phyloP scores from a whole-genome alignment of 2,113 vertebrate species.

The Pachypanchax playfairii region DNA sequence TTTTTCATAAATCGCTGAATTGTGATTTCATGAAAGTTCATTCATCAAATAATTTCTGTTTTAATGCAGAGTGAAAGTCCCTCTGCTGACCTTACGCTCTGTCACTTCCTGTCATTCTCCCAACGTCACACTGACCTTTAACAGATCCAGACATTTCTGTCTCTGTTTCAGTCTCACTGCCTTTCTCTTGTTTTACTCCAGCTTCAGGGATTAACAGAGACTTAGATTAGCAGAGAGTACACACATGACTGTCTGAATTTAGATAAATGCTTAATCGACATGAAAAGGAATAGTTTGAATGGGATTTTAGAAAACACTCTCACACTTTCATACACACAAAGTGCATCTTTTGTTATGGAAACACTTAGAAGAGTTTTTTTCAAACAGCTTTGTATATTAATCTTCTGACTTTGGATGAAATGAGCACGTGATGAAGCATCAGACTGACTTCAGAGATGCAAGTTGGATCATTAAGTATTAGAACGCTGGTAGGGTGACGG shows the following conservation, averaged over 20 bases:
- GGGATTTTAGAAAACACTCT: no score
- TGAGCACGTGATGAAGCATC: no score
- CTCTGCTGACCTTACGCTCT: not conserved
- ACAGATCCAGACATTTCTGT: not conserved
- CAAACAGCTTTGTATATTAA: no score
- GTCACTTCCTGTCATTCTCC: slow-evolving; percentile 15
- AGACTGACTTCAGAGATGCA: no score
- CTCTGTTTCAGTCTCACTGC: not conserved
- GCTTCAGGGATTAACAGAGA: slow-evolving; percentile 21
- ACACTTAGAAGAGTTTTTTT: not conserved
- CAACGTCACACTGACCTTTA: slow-evolving; percentile 27
- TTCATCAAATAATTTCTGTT: not conserved
- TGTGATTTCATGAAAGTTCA: not conserved
- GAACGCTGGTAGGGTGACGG: no score
- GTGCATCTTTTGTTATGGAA: no score
- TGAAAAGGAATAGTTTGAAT: no score
- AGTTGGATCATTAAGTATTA: no score
- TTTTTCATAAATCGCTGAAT: not conserved
- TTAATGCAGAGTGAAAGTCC: not conserved
- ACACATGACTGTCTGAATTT: not conserved
- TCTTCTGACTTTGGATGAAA: no score
- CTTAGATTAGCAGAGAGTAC: slow-evolving; percentile 16
- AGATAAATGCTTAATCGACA: not conserved
- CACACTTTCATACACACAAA: no score
- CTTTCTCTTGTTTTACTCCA: not conserved